Base-by-base conservation (phyloP, 2,113 vertebrate species). In the Picathartes gymnocephalus region DNA sequence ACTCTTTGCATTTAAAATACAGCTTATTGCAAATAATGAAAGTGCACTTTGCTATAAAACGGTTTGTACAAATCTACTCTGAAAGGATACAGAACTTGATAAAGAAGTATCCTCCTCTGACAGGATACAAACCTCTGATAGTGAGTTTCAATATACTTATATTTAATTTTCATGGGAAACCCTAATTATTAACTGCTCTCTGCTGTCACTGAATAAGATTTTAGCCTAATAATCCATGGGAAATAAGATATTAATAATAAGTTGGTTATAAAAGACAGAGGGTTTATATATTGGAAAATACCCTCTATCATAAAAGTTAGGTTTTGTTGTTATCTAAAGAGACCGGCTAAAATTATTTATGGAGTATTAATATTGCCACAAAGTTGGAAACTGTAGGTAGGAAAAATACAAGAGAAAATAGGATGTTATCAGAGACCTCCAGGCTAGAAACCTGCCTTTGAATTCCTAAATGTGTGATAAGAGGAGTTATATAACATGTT, bases 341-440 rank as follows among this genome's bases (percentile, higher is more conserved):
- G 61, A 82, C 31, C 81, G 69, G 83, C 90, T 97, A 95, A 97
- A 97, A 95, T 95, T 93, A 93, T 68, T 97, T 86, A 81, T n/a
- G 37, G 54, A 51, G 79, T 70, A 93, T 97, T 96, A 97, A 93
- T 51, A 95, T 81, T 70, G 62, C 81, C 90, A 96, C 84, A 71
- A 92, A 93, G 58, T 64, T 96, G 82, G 92, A 96, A 97, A 85
- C 30, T 47, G 47, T 64, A 88, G 69, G 92, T 54, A 64, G 56
- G 64, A 92, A 97, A 98, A 97, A 91, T 78, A 96, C 44, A 92
- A 88, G 89, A 86, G 83, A 94, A 95, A 97, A 90, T 42, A 94
- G 51, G 76, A 90, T 83, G 57, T 80, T 96, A 93, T 95, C 89
- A 93, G 81, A 94, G 93, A 83, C 88, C 92, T 96, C 28, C 87